Percentiles rank a stretch among this genome's conserved stretches.
Conservation (phyloP, 2,797 vertebrate genomes). For the Spheniscus humboldti region DNA sequence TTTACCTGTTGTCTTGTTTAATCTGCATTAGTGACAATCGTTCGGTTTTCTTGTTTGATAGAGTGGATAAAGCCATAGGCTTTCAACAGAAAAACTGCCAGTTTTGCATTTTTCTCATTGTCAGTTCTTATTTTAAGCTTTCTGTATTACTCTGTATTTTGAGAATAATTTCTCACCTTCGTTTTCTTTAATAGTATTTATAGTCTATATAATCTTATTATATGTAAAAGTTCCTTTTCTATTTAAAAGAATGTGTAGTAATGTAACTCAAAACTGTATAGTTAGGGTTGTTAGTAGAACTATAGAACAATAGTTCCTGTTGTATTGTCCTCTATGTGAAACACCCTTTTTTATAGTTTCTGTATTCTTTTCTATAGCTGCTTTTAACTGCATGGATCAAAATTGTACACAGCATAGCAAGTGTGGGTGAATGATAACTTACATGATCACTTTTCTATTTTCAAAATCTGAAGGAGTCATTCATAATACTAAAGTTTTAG, state of each 20-base stretch:
- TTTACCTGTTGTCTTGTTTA: not conserved
- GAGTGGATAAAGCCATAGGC: not conserved
- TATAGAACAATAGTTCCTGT: not conserved
- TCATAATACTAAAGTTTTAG: not conserved
- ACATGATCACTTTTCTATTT: not conserved
- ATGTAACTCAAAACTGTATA: not conserved
- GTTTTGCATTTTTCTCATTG: not conserved
- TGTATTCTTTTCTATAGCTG: slow-evolving; percentile 2
- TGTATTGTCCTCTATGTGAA: not conserved
- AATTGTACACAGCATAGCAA: not conserved
- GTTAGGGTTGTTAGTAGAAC: not conserved
- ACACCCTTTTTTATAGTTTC: not conserved
- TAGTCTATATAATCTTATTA: not conserved
- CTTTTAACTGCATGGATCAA: not conserved
- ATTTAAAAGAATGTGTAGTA: not conserved
- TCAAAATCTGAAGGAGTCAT: not conserved
- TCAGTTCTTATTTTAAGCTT: not conserved
- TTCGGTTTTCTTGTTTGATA: not conserved
- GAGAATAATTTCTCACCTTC: not conserved
- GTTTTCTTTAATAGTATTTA: not conserved
- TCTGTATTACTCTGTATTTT: not conserved
- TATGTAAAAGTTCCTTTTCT: not conserved
- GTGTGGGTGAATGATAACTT: not conserved
- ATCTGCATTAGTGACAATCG: not conserved
- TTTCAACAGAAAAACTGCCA: not conserved